phyloP scores from a whole-genome alignment of 2,888 invertebrate species.

The Artemia sinica region DNA sequence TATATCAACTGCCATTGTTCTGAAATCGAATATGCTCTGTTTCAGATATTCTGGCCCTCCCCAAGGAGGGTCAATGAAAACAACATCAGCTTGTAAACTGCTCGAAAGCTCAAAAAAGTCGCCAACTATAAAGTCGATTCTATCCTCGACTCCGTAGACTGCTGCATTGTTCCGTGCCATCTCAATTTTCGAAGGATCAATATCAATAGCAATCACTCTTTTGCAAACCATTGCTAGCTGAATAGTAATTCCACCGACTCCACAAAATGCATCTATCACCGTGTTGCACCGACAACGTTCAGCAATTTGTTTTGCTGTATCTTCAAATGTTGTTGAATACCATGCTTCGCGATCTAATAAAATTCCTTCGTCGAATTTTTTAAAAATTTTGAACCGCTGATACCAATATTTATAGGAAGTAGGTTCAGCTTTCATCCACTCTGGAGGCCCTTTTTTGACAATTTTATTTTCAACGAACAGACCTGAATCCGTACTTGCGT shows the following conservation, averaged over 20 bases:
- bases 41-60: conserved; percentile 37
- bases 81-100: conserved; percentile 55
- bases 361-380: too few species aligned
- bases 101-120: conserved; percentile 61
- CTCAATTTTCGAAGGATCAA: too few species aligned
- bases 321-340: conserved; percentile 38
- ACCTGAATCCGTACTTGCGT: too few species aligned
- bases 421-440: too few species aligned
- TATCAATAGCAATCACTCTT: too few species aligned
- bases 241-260: conserved; percentile 91
- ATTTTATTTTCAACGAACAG: too few species aligned
- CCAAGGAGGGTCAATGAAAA: conserved; percentile 84
- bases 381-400: too few species aligned
- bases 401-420: too few species aligned
- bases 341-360: conserved; percentile 43
- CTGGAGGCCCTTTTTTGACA: too few species aligned
- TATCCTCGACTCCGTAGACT: conserved; percentile 36
- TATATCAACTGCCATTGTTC: conserved; percentile 51
- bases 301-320: conserved; percentile 76
- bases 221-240: conserved; percentile 61
- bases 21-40: conserved; percentile 48
- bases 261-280: conserved; percentile 90
- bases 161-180: too few species aligned
- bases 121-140: conserved; percentile 80
- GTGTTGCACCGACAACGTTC: conserved; percentile 52